Evolutionary conservation across 2,797 vertebrate species (phyloP).

Genomic region (Pseudotriccus pelzelni): DNA sequence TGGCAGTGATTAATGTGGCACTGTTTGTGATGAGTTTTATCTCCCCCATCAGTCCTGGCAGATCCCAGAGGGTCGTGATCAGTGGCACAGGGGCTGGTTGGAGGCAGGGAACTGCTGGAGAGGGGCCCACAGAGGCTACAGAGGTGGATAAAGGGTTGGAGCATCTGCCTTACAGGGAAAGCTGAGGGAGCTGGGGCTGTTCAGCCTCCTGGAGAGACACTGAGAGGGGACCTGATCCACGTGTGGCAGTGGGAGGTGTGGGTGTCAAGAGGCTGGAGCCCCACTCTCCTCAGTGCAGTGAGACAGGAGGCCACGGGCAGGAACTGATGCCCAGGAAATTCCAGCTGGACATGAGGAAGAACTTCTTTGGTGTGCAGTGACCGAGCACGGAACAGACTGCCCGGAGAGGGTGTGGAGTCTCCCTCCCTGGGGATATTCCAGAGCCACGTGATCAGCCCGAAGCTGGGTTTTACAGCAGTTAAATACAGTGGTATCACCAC

Average conservation of each 20-base stretch:
- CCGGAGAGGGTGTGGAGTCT: not conserved
- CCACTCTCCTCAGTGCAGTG: too few species aligned
- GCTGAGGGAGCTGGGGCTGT: not conserved
- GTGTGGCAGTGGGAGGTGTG: too few species aligned
- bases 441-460: too few species aligned
- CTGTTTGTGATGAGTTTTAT: not conserved
- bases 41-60: not conserved
- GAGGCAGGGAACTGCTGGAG: not conserved
- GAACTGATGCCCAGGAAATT: not conserved
- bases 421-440: not conserved
- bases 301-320: too few species aligned
- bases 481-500: not conserved
- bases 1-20: not conserved
- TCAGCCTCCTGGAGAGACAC: not conserved
- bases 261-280: too few species aligned
- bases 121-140: not conserved
- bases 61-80: not conserved
- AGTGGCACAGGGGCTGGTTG: not conserved
- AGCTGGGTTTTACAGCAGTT: not conserved
- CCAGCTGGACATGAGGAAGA: not conserved
- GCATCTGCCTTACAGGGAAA: not conserved
- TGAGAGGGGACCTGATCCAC: not conserved
- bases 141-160: not conserved
- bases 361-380: not conserved
- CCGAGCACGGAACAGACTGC: not conserved